A percentile compares a stretch with the other conserved stretches of the same genome.
Evolutionary conservation across 2,888 invertebrate genomes (phyloP).

Genomic region (Caenorhabditis sulstoni): DNA sequence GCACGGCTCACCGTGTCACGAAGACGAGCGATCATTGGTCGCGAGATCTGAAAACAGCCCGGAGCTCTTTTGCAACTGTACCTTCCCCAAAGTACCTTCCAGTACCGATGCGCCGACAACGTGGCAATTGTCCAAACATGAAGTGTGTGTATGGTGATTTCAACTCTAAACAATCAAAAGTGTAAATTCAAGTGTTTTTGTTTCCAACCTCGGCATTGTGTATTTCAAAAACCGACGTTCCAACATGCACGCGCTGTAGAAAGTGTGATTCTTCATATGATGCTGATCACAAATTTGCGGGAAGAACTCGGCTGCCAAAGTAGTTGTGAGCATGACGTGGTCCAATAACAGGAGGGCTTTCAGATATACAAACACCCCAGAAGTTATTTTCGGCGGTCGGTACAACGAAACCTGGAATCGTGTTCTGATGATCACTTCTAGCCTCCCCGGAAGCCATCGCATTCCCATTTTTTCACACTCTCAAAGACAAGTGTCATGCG

Average conservation of each 20-base stretch:
- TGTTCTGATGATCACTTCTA: not conserved
- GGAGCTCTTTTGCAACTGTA: not conserved
- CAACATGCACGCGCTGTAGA: slow-evolving; percentile 75
- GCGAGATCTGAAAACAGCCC: slow-evolving; percentile 73
- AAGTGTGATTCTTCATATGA: slow-evolving; percentile 63
- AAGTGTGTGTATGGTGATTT: slow-evolving; percentile 74
- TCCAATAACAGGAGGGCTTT: slow-evolving; percentile 78
- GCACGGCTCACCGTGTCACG: slow-evolving; percentile 78
- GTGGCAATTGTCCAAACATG: slow-evolving; percentile 80
- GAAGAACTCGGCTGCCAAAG: slow-evolving; percentile 64
- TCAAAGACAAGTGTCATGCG: slow-evolving; percentile 9
- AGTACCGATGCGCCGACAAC: slow-evolving; percentile 78
- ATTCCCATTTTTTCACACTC: slow-evolving; percentile 21
- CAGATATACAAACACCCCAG: slow-evolving; percentile 79
- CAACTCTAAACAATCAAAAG: slow-evolving; percentile 66
- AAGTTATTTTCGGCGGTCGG: slow-evolving; percentile 79
- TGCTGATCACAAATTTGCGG: slow-evolving; percentile 69
- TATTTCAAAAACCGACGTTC: slow-evolving; percentile 76
- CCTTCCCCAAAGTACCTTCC: slow-evolving; percentile 72
- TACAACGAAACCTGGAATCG: slow-evolving; percentile 77
- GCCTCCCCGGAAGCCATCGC: no score
- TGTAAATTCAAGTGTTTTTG: slow-evolving; percentile 16
- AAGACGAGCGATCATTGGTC: slow-evolving; percentile 78
- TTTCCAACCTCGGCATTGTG: slow-evolving; percentile 72
- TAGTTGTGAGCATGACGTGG: slow-evolving; percentile 74